These are phyloP conservation scores for Pseudotriccus pelzelni DNA, from an alignment of 2,797 vertebrate genomes.

Conservation along the genomic window DNA sequence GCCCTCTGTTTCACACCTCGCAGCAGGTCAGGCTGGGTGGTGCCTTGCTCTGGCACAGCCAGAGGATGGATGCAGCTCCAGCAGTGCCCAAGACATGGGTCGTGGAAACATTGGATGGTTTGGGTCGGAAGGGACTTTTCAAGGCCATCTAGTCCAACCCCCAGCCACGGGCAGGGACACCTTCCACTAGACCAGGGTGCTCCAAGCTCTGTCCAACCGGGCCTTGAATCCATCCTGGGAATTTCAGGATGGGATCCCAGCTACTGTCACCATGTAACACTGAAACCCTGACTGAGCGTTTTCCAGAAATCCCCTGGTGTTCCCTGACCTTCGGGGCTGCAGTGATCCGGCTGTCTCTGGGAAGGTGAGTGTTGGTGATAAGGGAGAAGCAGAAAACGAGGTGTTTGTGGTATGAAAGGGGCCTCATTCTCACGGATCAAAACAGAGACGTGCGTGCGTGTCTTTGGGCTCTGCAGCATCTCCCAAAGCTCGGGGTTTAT, in stretches of 20 bases:
- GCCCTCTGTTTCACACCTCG: accelerated
- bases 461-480: not conserved
- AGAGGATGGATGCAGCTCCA: not conserved
- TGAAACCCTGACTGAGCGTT: accelerated
- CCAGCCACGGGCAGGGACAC: not conserved
- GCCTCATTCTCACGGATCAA: not conserved
- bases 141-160: accelerated
- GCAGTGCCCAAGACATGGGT: accelerated
- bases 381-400: not conserved
- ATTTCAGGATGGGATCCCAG: not conserved
- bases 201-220: accelerated
- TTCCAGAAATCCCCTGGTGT: accelerated
- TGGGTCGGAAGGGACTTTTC: not conserved
- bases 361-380: not conserved
- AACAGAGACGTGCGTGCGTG: accelerated
- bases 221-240: not conserved
- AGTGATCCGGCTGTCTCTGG: accelerated
- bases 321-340: accelerated
- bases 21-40: not conserved
- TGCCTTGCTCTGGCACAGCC: not conserved
- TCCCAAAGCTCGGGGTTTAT: conserved; percentile 39
- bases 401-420: not conserved
- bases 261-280: accelerated
- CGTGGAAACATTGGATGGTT: accelerated
- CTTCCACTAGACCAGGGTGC: accelerated